Evolutionary conservation across 2,797 vertebrate genomes (phyloP).

Genomic region (Siniperca scherzeri): DNA sequence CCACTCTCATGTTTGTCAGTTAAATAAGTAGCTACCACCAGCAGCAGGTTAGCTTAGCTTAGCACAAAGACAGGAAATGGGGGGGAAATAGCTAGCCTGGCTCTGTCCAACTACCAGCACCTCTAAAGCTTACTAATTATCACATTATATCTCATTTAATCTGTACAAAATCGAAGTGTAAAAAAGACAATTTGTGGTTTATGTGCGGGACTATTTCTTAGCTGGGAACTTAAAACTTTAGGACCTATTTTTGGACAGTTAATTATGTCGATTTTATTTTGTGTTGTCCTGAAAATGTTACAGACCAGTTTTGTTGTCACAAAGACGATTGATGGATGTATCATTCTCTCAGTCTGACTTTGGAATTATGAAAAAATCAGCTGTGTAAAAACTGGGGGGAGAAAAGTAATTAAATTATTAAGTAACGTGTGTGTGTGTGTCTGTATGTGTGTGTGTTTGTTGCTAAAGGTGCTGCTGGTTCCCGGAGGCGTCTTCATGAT

Average conservation of each 20-base stretch:
- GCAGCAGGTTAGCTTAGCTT: not conserved
- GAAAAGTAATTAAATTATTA: not conserved
- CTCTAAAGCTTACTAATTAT: not conserved
- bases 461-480: conserved; percentile 90
- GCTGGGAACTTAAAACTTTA: not conserved
- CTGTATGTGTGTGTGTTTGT: not conserved
- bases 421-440: not conserved
- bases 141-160: not conserved
- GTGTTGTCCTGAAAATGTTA: not conserved
- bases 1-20: too few relatives aligned
- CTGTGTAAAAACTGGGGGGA: too few relatives aligned
- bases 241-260: not conserved
- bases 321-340: not conserved
- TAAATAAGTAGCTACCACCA: not conserved
- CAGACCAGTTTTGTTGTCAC: not conserved
- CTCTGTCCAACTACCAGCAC: not conserved
- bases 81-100: not conserved
- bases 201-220: not conserved
- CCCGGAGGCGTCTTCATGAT: conserved; percentile 92
- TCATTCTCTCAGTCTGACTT: too few relatives aligned
- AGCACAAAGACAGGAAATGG: not conserved
- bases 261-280: not conserved
- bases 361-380: not conserved
- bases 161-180: not conserved
- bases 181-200: not conserved